Evolutionary conservation across 2,113 vertebrate species (phyloP).

Genomic region (Pelecanoides urinatrix): DNA sequence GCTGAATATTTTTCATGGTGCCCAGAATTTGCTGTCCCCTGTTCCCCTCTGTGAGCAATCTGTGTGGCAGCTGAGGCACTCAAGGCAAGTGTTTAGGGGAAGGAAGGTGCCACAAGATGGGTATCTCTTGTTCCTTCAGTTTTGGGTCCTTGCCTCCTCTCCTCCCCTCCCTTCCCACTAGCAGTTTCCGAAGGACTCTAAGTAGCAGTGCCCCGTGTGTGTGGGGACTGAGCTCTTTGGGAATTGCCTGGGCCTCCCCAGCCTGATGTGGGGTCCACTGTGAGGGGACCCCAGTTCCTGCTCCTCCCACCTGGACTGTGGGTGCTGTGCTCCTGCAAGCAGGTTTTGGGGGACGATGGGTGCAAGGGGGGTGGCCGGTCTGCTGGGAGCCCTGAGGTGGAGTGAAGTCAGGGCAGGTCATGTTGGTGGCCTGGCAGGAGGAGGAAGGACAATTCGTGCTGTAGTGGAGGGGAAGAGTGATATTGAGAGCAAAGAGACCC

Average conservation of each 20-base stretch:
- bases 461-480: neutral
- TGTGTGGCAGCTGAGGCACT: neutral
- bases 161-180: neutral
- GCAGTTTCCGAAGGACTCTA: neutral
- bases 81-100: neutral
- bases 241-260: neutral
- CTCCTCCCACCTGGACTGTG: neutral
- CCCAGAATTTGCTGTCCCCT: neutral
- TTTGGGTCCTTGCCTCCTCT: neutral
- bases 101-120: neutral
- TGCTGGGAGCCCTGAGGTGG: neutral
- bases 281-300: neutral
- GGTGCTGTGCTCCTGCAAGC: neutral
- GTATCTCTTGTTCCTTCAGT: neutral
- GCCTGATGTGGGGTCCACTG: neutral
- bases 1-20: neutral
- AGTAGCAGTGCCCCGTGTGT: neutral
- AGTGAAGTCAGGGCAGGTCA: neutral
- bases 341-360: neutral
- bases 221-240: neutral
- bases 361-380: neutral
- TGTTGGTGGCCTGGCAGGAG: fast-evolving
- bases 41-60: neutral
- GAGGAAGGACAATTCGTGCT: neutral
- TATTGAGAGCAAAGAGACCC: neutral